phyloP scores from a whole-genome alignment of 1,140 invertebrate species.

The Atta texana region DNA sequence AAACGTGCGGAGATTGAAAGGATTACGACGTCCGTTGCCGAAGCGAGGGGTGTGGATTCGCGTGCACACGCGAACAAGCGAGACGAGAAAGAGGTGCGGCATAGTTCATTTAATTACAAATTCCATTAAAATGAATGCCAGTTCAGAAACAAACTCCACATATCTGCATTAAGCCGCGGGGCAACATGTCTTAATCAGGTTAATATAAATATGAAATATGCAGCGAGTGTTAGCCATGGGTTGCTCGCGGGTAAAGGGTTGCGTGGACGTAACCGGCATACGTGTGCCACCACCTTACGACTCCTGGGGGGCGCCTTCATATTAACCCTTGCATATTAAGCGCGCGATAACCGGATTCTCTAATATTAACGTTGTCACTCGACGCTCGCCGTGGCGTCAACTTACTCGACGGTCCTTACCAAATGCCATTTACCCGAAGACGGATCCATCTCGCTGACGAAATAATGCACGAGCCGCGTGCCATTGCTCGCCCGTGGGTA shows the following conservation, averaged over 20 bases:
- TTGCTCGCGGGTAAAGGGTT: conserved; percentile 79
- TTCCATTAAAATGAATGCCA: conserved; percentile 86
- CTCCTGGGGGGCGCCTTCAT: conserved; percentile 83
- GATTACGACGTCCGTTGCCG: conserved; percentile 18
- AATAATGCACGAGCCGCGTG: conserved; percentile 68
- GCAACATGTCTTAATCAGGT: conserved; percentile 86
- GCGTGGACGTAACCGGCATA: conserved; percentile 72
- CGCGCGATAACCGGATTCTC: conserved; percentile 82
- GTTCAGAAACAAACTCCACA: conserved; percentile 87
- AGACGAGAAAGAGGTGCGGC: conserved; percentile 75
- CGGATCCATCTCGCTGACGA: conserved; percentile 70
- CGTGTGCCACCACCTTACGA: conserved; percentile 82
- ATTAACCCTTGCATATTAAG: conserved; percentile 84
- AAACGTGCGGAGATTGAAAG: conserved; percentile 55
- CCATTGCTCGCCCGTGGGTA: conserved; percentile 48
- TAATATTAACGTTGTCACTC: conserved; percentile 82
- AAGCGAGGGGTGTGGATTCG: conserved; percentile 25
- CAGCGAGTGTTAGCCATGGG: conserved; percentile 82
- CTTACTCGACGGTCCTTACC: conserved; percentile 73
- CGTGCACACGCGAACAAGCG: conserved; percentile 38
- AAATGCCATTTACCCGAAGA: conserved; percentile 72
- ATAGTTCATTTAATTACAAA: conserved; percentile 86
- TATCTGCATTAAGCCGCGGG: conserved; percentile 85
- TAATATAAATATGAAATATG: conserved; percentile 88
- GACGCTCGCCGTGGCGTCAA: conserved; percentile 65